phyloP scores from a whole-genome alignment of 2,113 vertebrate species.

The Cacatua alba region DNA sequence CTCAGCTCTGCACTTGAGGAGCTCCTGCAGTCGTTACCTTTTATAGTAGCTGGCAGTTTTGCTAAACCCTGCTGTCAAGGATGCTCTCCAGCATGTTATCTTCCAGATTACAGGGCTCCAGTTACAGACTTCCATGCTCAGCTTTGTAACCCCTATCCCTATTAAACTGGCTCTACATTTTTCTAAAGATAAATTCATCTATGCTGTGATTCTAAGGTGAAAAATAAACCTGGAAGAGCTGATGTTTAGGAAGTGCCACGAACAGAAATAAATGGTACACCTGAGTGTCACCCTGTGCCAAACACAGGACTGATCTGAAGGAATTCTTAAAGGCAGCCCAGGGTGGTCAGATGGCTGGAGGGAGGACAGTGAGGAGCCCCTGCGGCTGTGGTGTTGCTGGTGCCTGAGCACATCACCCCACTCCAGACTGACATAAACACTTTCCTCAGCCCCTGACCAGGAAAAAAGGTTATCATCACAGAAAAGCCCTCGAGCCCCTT shows the following conservation, averaged over 20 bases:
- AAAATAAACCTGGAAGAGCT: background rate
- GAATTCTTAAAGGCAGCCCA: background rate
- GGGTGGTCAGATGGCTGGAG: background rate
- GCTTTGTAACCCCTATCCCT: background rate
- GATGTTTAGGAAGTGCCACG: background rate
- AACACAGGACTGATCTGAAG: background rate
- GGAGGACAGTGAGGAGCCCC: background rate
- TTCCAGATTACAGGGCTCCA: background rate
- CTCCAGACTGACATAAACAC: background rate
- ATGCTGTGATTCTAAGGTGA: background rate
- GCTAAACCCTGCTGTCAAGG: constrained; percentile 52
- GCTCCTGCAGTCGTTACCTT: background rate
- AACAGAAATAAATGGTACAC: background rate
- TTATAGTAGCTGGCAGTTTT: background rate
- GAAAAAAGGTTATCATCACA: background rate
- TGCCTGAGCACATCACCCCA: rapidly evolving
- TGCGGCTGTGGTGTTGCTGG: rapidly evolving
- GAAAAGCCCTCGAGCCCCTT: background rate
- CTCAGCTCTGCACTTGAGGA: background rate
- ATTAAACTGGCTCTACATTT: background rate
- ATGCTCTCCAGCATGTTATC: constrained; percentile 16
- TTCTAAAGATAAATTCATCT: background rate
- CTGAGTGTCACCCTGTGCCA: background rate
- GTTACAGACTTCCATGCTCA: background rate
- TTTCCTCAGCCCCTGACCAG: background rate